Conservation (phyloP, 2,113 vertebrate genomes). For the Chroicocephalus ridibundus region DNA sequence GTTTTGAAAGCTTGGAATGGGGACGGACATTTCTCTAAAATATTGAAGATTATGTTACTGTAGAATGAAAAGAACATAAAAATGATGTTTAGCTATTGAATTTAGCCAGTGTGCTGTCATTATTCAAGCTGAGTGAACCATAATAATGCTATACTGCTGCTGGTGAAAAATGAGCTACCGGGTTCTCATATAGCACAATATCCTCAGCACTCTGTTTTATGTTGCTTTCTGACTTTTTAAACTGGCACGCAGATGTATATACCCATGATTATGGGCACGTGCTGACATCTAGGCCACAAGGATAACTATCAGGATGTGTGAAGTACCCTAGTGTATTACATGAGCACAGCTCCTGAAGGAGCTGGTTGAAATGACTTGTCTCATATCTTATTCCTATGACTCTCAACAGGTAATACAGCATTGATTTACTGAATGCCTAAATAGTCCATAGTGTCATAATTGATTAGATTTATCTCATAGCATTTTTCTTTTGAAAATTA, state of each 20-base stretch:
- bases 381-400: not conserved
- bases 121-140: not conserved
- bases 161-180: not conserved
- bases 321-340: not conserved
- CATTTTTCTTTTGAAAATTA: not conserved
- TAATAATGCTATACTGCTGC: not conserved
- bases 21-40: not conserved
- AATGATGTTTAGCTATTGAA: not conserved
- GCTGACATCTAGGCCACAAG: not conserved
- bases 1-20: not conserved
- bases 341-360: not conserved
- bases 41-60: not conserved
- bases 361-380: not conserved
- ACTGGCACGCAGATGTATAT: not conserved
- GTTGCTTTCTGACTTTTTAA: not conserved
- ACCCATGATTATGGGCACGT: too few relatives aligned
- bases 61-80: not conserved
- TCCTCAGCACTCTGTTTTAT: not conserved
- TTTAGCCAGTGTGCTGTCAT: not conserved
- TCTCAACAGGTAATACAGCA: not conserved
- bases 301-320: not conserved
- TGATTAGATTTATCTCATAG: not conserved
- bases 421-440: not conserved
- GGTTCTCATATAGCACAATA: not conserved
- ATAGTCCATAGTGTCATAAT: not conserved